A percentile compares a stretch with the other conserved stretches of the same genome.
phyloP scores from a whole-genome alignment of 2,113 vertebrate species.

The Cochlearius cochlearius region DNA sequence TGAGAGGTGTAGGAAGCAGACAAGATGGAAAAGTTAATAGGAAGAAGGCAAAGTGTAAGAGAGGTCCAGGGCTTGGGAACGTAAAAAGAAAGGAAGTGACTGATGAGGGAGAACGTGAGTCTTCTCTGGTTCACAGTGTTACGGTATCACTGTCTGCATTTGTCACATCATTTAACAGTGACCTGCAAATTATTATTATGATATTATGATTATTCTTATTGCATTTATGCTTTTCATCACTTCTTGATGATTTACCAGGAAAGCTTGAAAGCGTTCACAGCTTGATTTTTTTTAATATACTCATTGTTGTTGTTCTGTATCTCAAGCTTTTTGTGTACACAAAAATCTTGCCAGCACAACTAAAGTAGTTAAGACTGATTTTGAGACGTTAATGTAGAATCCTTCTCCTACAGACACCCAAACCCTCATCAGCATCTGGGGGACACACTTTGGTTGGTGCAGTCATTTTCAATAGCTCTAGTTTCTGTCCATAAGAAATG shows the following conservation, averaged over 20 bases:
- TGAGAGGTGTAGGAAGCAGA: background rate
- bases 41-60: background rate
- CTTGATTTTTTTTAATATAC: background rate
- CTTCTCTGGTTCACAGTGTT: background rate
- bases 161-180: background rate
- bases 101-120: background rate
- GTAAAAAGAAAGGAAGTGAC: background rate
- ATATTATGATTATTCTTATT: slow-evolving; percentile 13
- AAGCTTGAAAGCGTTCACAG: background rate
- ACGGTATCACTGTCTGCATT: background rate
- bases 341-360: background rate
- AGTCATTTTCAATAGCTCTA: background rate
- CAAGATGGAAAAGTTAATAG: background rate
- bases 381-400: background rate
- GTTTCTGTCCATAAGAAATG: background rate
- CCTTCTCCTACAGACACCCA: background rate
- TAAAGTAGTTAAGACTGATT: background rate
- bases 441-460: background rate
- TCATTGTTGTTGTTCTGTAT: background rate
- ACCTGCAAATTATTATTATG: slow-evolving; percentile 32
- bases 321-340: background rate
- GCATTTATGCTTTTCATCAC: background rate
- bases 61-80: background rate
- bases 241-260: background rate
- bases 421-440: background rate